Base-by-base conservation (phyloP, 2,888 invertebrate species). In the Drosophila trichaetosa region DNA sequence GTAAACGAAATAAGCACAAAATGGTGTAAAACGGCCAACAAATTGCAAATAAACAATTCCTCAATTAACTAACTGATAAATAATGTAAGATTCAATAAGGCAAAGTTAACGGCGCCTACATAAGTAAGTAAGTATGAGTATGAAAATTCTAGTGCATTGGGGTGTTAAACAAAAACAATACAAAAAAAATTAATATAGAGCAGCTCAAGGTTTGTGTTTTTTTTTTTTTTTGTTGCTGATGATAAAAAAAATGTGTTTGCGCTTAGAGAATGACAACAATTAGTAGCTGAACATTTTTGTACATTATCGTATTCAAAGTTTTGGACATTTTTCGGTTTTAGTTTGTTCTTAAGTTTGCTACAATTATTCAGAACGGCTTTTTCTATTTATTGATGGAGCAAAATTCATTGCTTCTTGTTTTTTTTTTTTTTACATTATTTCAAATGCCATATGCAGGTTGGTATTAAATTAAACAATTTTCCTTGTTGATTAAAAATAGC, bases 1-100 rank as follows among this genome's bases (percentile, higher is more conserved):
- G 97, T 96, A 96, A 97, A 90, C 87, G 89, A 92, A 91, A 90
- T 87, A 89, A 86, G 85, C 90, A 78, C 76, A 76, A 73, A 77
- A 80, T 68, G 61, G 61, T 79, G 68, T 77, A 71, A 80, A 89
- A 90, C 31, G 49, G 75, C 76, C 69, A 82, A 79, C 68, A 66
- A 67, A 80, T 76, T 65, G 58, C 65, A 73, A 77, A 64, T 34
- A 72, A 51, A 40, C 29, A 69, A 69, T 51, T 69, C n/a, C 34
- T 56, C 48, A 73, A 72, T 73, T 68, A 67, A 79, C 70, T 58
- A 69, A 73, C 70, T 54, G 56, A 54, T 56, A 63, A 59, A 53
- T 24, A 53, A 71, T 34, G 33, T 54, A 21, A 24, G 24, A 61
- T 27, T 51, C 51, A 61, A 36, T 46, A 29, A n/a, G 11, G 36